Evolutionary conservation across 2,113 vertebrate species (phyloP).

Genomic region (Pseudopipra pipra): DNA sequence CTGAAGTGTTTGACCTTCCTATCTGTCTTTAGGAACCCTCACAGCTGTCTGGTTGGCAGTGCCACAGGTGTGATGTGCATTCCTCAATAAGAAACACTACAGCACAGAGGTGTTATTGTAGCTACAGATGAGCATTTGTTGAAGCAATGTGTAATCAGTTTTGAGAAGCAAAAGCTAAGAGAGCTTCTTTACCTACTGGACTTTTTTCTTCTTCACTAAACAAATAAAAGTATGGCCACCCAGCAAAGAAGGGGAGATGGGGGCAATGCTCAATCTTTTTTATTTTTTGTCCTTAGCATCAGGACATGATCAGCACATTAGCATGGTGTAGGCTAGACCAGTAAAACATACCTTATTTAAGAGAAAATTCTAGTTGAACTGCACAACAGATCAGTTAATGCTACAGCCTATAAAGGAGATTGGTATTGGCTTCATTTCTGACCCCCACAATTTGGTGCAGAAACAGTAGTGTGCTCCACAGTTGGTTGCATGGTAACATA

Average conservation of each 20-base stretch:
- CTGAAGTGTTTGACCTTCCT: background rate
- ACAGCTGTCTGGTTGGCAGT: background rate
- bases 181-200: background rate
- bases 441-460: background rate
- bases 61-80: accelerated
- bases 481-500: background rate
- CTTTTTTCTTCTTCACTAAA: background rate
- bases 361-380: background rate
- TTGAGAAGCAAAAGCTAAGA: background rate
- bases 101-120: background rate
- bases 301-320: background rate
- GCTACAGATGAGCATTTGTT: background rate
- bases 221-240: background rate
- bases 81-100: background rate
- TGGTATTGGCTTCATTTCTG: background rate
- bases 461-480: background rate
- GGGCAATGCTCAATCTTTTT: background rate
- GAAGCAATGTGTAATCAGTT: background rate
- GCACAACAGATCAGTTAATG: background rate
- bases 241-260: background rate
- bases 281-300: background rate
- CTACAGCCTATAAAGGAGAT: background rate
- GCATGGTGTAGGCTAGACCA: background rate
- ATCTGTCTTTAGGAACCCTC: background rate
- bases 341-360: background rate